Base-by-base conservation (phyloP, 2,113 vertebrate genomes). In the Vombatus ursinus region DNA sequence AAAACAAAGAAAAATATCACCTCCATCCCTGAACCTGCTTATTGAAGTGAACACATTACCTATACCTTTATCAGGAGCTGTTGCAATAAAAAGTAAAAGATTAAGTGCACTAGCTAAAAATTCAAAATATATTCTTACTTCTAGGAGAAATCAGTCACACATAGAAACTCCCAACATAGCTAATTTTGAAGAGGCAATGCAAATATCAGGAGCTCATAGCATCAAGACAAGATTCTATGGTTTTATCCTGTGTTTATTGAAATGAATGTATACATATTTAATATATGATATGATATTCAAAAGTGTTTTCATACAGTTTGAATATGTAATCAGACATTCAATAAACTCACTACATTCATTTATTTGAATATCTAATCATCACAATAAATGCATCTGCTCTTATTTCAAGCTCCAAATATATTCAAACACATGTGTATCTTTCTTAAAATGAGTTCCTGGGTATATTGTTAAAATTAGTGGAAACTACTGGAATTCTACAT, bases 321-420 rank as follows among this genome's bases (percentile, higher is more conserved):
- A 94, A 95, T 96, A 1, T 54, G 2, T 52, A 96, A 96, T 96
- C 48, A 94, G 51, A 97, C 95, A 96, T 96, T 94, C 53, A 94
- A 95, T 53, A 93, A 68, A 50, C 50, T 84, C 77, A 89, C 26
- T 93, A 1, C 10, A 24, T 92, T 8, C 49, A 95, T 94, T 96
- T 97, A 96, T 94, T 96, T 94, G 95, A 96, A 94, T 96, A 96
- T 92, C 12, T 94, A 97, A 50, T 94, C 77, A 96, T 95, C 44
- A 84, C 89, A 96, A 94, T 92, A 92, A 95, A 90, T 94, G 10
- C n/a, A 95, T 93, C 47, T 93, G 28, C 91, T 37, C 90, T 93
- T 97, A 84, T 95, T 90, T 54, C 1, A 96, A 95, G 91, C 52
- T 0, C 48, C 11, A 92, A 53, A 95, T 92, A 90, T 54, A 89